Conservation (phyloP, 2,113 vertebrate species). For the Pelodiscus sinensis region DNA sequence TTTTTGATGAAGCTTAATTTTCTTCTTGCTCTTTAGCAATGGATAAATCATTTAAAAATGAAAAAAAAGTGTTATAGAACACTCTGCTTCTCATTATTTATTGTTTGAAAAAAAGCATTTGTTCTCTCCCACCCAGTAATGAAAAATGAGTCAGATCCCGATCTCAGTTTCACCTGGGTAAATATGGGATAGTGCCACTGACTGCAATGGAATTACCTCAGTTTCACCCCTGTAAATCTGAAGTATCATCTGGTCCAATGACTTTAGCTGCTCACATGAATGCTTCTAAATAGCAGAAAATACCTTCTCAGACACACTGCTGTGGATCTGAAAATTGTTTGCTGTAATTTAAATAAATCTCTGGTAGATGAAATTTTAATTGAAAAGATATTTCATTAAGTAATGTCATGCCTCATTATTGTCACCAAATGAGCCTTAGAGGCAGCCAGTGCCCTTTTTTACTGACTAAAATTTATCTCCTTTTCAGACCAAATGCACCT, state of each 20-base stretch:
- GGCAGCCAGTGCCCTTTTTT: neutral
- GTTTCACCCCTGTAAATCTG: constrained; percentile 3
- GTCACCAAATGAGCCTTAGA: constrained; percentile 34
- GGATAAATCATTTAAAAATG: constrained; percentile 73
- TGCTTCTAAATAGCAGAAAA: constrained; percentile 2
- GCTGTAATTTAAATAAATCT: constrained; percentile 52
- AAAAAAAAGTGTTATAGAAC: constrained; percentile 64
- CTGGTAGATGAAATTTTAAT: constrained; percentile 63
- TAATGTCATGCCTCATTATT: neutral
- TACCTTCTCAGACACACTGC: constrained; percentile 36
- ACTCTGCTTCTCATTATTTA: constrained; percentile 57
- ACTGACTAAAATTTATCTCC: neutral
- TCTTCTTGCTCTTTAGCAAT: constrained; percentile 66
- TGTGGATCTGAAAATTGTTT: constrained; percentile 56
- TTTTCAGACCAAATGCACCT: neutral
- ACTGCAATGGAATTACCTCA: neutral
- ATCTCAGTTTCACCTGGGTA: constrained; percentile 6
- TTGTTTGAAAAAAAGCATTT: constrained; percentile 56
- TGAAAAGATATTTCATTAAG: constrained; percentile 67
- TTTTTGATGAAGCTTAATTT: constrained; percentile 77
- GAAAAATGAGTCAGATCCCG: constrained; percentile 50
- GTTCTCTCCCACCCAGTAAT: constrained; percentile 32
- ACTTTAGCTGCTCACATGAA: constrained; percentile 17
- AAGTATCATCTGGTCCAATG: neutral
- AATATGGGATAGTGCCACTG: neutral